Conservation (phyloP, 2,797 vertebrate genomes). For the Sebastes itinus region DNA sequence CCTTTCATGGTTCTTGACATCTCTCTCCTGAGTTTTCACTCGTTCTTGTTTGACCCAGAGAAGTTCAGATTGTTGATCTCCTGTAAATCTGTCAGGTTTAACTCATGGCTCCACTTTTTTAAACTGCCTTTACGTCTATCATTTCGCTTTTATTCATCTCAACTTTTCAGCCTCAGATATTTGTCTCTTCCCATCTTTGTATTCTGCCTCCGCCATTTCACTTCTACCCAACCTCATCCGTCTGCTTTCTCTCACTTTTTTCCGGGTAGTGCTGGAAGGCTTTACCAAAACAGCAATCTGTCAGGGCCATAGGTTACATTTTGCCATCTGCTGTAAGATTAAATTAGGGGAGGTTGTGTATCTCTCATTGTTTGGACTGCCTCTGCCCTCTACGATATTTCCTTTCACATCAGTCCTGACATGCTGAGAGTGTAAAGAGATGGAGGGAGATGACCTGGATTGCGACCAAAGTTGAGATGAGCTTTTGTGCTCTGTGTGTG, state of each 20-base stretch:
- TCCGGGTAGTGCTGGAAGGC: constrained; percentile 65
- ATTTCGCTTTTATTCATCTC: background rate
- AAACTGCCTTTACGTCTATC: background rate
- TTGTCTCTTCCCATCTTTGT: constrained; percentile 24
- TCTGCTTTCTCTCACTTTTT: constrained; percentile 57
- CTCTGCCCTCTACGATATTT: constrained; percentile 66
- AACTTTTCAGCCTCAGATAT: constrained; percentile 6
- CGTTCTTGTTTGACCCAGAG: constrained; percentile 47
- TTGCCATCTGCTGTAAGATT: constrained; percentile 81
- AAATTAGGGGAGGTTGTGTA: constrained; percentile 74
- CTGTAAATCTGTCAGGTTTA: constrained; percentile 46
- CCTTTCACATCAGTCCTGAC: constrained; percentile 62
- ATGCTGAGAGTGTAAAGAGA: constrained; percentile 42
- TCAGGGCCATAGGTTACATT: constrained; percentile 79
- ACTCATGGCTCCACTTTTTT: constrained; percentile 11
- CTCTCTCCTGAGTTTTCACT: constrained; percentile 39
- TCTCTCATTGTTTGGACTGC: constrained; percentile 77
- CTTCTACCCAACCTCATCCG: constrained; percentile 45
- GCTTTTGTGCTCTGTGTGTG: constrained; percentile 48
- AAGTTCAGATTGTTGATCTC: constrained; percentile 49
- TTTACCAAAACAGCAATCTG: constrained; percentile 82
- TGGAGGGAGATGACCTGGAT: constrained; percentile 59
- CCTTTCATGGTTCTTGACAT: constrained; percentile 54
- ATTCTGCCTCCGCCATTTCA: constrained; percentile 32
- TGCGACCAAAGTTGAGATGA: constrained; percentile 55